Base-by-base conservation (phyloP, 2,113 vertebrate genomes). In the Otolemur garnettii region DNA sequence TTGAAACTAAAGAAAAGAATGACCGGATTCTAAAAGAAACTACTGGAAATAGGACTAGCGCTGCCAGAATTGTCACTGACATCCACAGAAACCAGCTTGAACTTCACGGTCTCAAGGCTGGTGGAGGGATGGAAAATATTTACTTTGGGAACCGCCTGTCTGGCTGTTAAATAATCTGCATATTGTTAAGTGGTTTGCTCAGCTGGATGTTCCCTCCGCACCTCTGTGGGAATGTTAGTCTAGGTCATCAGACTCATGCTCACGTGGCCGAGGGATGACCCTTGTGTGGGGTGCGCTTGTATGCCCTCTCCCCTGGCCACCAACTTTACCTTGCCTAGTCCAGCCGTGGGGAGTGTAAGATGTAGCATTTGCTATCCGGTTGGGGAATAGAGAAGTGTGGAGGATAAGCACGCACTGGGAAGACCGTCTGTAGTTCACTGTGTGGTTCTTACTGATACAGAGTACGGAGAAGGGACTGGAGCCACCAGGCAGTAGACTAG, bases 1-100 rank as follows among this genome's bases (percentile, higher is more conserved):
- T 91, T 85, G 75, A 82, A 94, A 89, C 28, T 57, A 57, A 82
- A 88, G 82, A 72, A 91, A 94, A 53, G 62, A 96, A 92, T 22
- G 82, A 69, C 45, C 14, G 14, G 62, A 75, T 82, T 96, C 35
- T 53, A 82, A 78, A 94, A 86, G 83, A 82, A 91, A 77, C 26
- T 35, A 2, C 26, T 55, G 87, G 78, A 93, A 57, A 68, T 81
- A 6, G 59, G 64, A 82, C 83, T 83, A 42, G 64, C 72, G 4
- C 42, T 57, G 28, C 53, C 80, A 74, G 33, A 55, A 64, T 50
- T 50, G 26, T 87, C 85, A 87, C 22, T 90, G 91, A 64, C 28
- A 4, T 82, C 74, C 55, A 28, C 13, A 91, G 86, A 95, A 93
- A 78, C 53, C 33, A 74, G 24, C 53, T 93, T 93, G 74, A 60